These are phyloP conservation scores for Mastomys natalensis DNA, from an alignment of 2,113 vertebrate species.

Conservation along the genomic window DNA sequence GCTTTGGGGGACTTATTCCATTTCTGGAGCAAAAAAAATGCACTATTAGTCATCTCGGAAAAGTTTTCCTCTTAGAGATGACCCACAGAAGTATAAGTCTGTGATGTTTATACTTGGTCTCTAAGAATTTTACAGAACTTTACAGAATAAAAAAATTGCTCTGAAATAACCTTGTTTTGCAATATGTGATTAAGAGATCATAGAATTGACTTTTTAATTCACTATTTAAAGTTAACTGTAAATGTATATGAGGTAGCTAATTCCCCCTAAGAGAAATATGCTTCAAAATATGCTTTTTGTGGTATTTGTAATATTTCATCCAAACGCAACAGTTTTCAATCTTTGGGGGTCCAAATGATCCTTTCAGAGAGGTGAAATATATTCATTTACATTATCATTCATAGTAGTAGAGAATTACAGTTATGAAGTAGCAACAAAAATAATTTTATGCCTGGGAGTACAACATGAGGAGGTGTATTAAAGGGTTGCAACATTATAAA, in stretches of 20 bases:
- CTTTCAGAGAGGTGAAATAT: background rate
- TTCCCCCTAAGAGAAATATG: background rate
- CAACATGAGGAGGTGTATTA: background rate
- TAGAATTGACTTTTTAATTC: background rate
- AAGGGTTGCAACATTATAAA: background rate
- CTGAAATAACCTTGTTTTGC: background rate
- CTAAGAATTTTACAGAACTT: conserved; percentile 14
- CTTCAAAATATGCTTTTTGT: conserved; percentile 27
- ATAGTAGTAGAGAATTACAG: background rate
- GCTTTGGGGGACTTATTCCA: background rate
- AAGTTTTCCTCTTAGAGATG: background rate
- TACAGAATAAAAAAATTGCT: conserved; percentile 6
- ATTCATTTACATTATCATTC: background rate
- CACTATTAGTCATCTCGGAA: background rate
- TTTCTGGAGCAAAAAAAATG: background rate
- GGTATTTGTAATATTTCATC: background rate
- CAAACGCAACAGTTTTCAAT: background rate
- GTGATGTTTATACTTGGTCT: background rate
- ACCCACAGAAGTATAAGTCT: background rate
- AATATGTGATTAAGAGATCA: background rate
- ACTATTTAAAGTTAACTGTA: background rate
- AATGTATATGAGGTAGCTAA: background rate
- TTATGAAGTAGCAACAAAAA: background rate
- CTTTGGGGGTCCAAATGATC: background rate
- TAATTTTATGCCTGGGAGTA: background rate